These are phyloP conservation scores for Pionites leucogaster DNA, from an alignment of 2,113 vertebrate species.

Conservation along the genomic window DNA sequence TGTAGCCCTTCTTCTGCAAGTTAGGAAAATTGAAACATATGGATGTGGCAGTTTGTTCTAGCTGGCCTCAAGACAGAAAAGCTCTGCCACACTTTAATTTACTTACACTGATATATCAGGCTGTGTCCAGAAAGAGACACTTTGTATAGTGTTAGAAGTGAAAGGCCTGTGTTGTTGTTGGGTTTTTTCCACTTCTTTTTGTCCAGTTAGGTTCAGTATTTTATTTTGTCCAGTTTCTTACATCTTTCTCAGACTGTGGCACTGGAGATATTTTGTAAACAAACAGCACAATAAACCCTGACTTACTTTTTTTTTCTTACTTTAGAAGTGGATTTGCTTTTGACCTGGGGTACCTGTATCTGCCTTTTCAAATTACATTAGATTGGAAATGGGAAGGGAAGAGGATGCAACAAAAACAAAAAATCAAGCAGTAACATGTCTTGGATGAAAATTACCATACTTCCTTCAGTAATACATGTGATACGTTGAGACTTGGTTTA, in stretches of 20 bases:
- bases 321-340: not conserved
- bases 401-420: not conserved
- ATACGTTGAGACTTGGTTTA: not conserved
- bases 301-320: not conserved
- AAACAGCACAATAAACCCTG: not conserved
- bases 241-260: not conserved
- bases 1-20: not conserved
- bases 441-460: not conserved
- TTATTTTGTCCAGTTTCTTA: not conserved
- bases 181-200: rapidly evolving
- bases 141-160: not conserved
- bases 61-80: not conserved
- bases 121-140: not conserved
- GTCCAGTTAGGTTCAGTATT: not conserved
- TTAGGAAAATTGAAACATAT: not conserved
- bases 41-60: not conserved
- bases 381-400: not conserved
- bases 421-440: not conserved
- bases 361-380: not conserved
- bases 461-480: not conserved
- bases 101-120: not conserved
- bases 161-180: not conserved
- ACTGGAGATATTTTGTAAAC: not conserved
- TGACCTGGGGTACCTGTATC: not conserved
- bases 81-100: not conserved